Base-by-base conservation (phyloP, 2,113 vertebrate genomes). In the Psittacara wagleri region DNA sequence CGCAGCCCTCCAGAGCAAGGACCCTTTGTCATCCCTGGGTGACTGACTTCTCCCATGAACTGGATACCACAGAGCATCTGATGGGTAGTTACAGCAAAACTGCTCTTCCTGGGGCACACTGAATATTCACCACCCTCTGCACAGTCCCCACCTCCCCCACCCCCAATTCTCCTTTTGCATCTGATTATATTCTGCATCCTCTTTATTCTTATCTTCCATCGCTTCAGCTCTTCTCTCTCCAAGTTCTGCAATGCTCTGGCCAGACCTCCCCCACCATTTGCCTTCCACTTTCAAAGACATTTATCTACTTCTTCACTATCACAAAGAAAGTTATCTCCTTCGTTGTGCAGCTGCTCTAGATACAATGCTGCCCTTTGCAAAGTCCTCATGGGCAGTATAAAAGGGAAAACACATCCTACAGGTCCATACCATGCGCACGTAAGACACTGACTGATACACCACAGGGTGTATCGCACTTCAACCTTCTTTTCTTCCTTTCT, bases 201-300 rank as follows among this genome's bases (percentile, higher is more conserved):
- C 92, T 94, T 94, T 93, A 52, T 54, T 78, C 85, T 94, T 64
- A 74, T 84, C 91, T 94, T 31, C 88, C 73, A 48, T 90, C 33
- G 0, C 88, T 67, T 46, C 81, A 28, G 77, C 91, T 92, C 93
- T 72, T 88, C 77, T 95, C 92, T 66, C 88, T 81, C 55, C 51
- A 51, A 35, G 77, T 46, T 63, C 92, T 90, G 90, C 90, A 85
- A 29, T n/a, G 61, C 64, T 29, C 77, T 44, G 67, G 25, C 62
- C 54, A 55, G 49, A 49, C 59, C 6, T n/a, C 23, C 48, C 17
- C 61, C 68, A 17, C 7, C 29, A 55, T 76, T 9, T 16, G 28
- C 79, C 70, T 79, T 78, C 59, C 51, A n/a, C 41, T 73, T 72
- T 28, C 66, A n/a, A 24, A 43, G 46, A 23, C 57, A 9, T 17